These are phyloP conservation scores for Alauda arvensis DNA, from an alignment of 2,797 vertebrate genomes.

Conservation along the genomic window DNA sequence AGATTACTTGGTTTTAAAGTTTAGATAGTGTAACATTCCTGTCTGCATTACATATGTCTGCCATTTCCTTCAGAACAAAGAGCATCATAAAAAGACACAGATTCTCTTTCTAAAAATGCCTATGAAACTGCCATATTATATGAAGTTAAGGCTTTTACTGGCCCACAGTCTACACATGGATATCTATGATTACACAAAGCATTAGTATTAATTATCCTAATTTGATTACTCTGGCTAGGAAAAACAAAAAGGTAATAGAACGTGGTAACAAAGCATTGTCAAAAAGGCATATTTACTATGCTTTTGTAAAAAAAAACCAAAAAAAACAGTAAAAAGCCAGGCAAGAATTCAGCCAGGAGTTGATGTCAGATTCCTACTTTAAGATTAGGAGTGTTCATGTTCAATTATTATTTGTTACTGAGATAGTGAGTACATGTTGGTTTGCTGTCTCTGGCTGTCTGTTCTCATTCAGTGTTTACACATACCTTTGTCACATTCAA, in stretches of 20 bases:
- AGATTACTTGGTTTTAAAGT: slow-evolving; percentile 49
- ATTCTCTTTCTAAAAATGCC: neutral
- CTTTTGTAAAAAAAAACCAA: neutral
- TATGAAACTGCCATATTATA: neutral
- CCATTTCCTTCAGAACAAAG: neutral
- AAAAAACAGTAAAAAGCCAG: neutral
- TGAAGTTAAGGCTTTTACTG: neutral
- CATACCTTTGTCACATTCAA: neutral
- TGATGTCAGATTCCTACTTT: neutral
- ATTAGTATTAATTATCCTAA: slow-evolving; percentile 33
- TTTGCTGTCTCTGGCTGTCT: slow-evolving; percentile 26
- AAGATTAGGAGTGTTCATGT: slow-evolving; percentile 21
- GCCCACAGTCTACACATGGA: neutral
- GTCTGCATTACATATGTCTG: neutral
- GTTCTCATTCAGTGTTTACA: neutral
- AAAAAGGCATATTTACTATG: neutral
- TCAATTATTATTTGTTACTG: slow-evolving; percentile 20
- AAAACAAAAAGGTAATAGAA: neutral
- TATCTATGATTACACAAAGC: slow-evolving; percentile 24
- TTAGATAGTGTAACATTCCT: slow-evolving; percentile 19
- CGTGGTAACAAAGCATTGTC: neutral
- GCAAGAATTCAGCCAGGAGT: neutral
- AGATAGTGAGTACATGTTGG: neutral
- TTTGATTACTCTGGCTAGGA: slow-evolving; percentile 14
- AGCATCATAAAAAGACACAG: slow-evolving; percentile 8